Conservation (phyloP, 2,113 vertebrate species). For the Melanocharis versteri region DNA sequence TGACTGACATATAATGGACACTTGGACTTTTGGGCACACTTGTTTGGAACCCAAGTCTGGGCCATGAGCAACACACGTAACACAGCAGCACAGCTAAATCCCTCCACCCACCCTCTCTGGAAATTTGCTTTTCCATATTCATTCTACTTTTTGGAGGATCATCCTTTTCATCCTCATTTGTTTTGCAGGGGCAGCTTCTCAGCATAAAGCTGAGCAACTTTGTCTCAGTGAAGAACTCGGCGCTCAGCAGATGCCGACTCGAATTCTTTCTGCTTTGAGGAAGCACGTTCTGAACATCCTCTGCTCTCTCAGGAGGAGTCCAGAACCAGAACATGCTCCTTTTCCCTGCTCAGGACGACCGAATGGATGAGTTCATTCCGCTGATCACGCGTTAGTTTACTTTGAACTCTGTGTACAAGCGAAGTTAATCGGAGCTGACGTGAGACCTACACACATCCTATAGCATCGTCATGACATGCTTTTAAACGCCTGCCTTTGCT, state of each 20-base stretch:
- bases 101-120: rapidly evolving
- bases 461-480: background rate
- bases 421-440: background rate
- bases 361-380: background rate
- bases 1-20: background rate
- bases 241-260: background rate
- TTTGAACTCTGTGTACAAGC: background rate
- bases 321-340: background rate
- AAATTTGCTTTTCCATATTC: background rate
- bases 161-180: background rate
- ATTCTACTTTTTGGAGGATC: background rate
- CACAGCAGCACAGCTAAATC: background rate
- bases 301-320: background rate
- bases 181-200: background rate
- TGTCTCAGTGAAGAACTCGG: background rate
- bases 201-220: background rate
- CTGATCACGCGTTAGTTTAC: background rate
- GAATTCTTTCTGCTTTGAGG: background rate
- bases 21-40: rapidly evolving
- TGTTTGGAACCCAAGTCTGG: background rate
- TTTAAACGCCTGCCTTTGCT: background rate
- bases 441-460: background rate
- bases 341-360: background rate
- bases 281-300: background rate
- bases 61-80: rapidly evolving